These are phyloP conservation scores for Podocnemis expansa DNA, from an alignment of 2,113 vertebrate genomes.

Conservation along the genomic window DNA sequence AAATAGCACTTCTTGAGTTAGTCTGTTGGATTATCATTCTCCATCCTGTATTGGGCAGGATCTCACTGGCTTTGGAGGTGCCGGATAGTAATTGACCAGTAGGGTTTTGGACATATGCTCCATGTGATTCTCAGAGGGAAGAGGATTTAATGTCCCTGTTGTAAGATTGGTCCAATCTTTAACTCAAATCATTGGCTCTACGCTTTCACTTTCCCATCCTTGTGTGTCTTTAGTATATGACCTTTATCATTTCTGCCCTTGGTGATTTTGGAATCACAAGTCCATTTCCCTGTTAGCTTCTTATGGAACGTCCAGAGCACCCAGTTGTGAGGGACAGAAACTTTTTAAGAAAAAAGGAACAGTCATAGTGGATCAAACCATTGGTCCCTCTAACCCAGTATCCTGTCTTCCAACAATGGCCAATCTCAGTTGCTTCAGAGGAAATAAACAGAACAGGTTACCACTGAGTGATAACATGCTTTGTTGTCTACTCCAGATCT, in stretches of 20 bases:
- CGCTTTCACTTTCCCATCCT: background rate
- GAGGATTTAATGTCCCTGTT: background rate
- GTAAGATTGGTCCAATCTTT: background rate
- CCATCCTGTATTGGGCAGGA: background rate
- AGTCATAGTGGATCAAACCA: background rate
- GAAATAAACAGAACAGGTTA: background rate
- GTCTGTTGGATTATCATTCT: background rate
- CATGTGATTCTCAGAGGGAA: background rate
- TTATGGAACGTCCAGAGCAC: background rate
- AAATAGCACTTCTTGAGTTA: background rate
- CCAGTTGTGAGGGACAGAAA: background rate
- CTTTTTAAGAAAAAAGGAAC: background rate
- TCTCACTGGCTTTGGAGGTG: background rate
- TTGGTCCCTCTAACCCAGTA: background rate
- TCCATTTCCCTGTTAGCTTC: background rate
- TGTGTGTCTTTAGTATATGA: background rate
- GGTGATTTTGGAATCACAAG: background rate
- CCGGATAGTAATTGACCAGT: background rate
- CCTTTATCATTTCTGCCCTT: background rate
- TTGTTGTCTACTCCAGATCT: background rate
- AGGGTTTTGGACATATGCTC: background rate
- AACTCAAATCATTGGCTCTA: background rate
- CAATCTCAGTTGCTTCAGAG: background rate
- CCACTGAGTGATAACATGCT: background rate
- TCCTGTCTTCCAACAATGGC: background rate